These are phyloP conservation scores for Myanophis thanlyinensis DNA, from an alignment of 2,113 vertebrate species.

Conservation along the genomic window DNA sequence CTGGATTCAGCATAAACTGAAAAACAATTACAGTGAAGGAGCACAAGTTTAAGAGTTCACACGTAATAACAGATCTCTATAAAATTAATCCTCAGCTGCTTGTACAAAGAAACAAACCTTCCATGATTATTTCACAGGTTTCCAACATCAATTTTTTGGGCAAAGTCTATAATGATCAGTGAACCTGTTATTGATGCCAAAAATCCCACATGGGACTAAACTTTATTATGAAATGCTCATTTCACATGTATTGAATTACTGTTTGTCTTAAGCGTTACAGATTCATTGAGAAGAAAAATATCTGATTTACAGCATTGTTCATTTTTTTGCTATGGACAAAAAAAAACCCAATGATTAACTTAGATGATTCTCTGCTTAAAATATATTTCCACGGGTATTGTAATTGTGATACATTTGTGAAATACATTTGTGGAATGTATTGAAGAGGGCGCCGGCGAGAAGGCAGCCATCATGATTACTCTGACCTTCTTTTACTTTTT, in stretches of 20 bases:
- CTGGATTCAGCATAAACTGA: background rate
- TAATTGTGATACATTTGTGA: conserved; percentile 7
- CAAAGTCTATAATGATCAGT: background rate
- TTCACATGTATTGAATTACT: background rate
- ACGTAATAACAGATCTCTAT: background rate
- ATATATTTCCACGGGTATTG: background rate
- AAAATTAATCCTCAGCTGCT: background rate
- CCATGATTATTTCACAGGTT: background rate
- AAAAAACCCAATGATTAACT: background rate
- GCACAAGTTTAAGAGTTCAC: background rate
- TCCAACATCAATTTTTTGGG: background rate
- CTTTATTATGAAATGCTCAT: background rate
- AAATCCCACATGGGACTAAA: background rate
- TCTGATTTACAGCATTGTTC: background rate
- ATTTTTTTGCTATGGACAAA: background rate
- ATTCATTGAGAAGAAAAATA: background rate
- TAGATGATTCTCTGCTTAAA: background rate
- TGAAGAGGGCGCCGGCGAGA: too few relatives aligned
- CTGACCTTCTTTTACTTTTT: too few relatives aligned
- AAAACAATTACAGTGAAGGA: background rate
- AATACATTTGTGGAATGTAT: too few relatives aligned
- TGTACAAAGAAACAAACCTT: background rate
- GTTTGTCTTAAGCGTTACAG: background rate
- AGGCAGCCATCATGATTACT: too few relatives aligned
- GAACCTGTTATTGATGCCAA: background rate